Conservation (phyloP, 2,888 invertebrate genomes). For the Graphium colonna region DNA sequence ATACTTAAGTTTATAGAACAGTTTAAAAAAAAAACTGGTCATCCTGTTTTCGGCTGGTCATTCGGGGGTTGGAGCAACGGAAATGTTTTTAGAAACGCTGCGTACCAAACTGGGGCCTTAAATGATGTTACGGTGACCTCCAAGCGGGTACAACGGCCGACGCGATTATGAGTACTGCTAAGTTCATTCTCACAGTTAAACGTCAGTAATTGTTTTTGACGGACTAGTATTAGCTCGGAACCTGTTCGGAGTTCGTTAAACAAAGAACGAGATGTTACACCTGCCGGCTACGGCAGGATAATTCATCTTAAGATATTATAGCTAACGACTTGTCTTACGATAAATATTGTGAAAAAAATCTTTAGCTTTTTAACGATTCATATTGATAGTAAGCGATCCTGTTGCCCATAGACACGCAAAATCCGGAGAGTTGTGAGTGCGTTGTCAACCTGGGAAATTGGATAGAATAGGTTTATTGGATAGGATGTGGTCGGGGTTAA, state of each 20-base stretch:
- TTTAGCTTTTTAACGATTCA: too few relatives aligned
- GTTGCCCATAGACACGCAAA: too few relatives aligned
- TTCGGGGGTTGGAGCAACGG: too few relatives aligned
- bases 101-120: neutral
- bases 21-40: too few relatives aligned
- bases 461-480: too few relatives aligned
- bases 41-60: too few relatives aligned
- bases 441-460: too few relatives aligned
- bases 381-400: too few relatives aligned
- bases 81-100: neutral
- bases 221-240: slow-evolving; percentile 43
- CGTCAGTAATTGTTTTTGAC: slow-evolving; percentile 49
- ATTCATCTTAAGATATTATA: neutral
- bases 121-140: slow-evolving; percentile 33
- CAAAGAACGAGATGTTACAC: slow-evolving; percentile 16
- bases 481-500: too few relatives aligned
- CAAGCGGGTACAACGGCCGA: slow-evolving; percentile 40
- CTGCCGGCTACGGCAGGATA: neutral
- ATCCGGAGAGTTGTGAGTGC: too few relatives aligned
- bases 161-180: slow-evolving; percentile 37
- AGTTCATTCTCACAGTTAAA: slow-evolving; percentile 52
- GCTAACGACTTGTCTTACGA: neutral
- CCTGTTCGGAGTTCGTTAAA: slow-evolving; percentile 35
- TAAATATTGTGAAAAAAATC: too few relatives aligned
- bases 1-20: too few relatives aligned